Conservation (phyloP, 2,113 vertebrate species). For the Seriola aureovittata region DNA sequence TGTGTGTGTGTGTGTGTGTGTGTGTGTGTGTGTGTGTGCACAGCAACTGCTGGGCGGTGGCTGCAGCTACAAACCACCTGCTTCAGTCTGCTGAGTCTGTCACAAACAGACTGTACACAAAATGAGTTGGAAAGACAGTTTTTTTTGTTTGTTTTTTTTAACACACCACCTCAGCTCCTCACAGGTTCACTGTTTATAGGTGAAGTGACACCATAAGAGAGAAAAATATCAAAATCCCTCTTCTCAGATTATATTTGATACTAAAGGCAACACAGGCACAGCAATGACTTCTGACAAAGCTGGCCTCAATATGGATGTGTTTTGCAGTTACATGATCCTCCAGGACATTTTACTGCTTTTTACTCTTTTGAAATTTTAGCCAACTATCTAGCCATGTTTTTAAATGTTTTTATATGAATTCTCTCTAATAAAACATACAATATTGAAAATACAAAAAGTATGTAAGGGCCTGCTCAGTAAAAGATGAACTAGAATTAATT, state of each 20-base stretch:
- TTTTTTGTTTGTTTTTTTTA: no score
- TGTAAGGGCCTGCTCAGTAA: neutral
- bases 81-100: slow-evolving; percentile 18
- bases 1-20: neutral
- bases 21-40: neutral
- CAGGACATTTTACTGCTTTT: neutral
- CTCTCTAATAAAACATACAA: neutral
- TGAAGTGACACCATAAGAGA: no score
- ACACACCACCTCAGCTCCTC: neutral
- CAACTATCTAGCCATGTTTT: neutral
- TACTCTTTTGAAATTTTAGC: no score
- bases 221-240: no score
- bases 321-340: neutral
- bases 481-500: neutral
- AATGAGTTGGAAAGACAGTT: no score
- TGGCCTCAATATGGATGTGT: neutral
- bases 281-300: neutral
- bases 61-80: slow-evolving; percentile 42
- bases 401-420: neutral
- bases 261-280: no score
- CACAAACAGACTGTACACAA: neutral
- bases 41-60: slow-evolving; percentile 39
- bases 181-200: neutral
- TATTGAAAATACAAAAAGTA: neutral
- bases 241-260: no score